These are phyloP conservation scores for Cheilosia variabilis DNA, from an alignment of 2,888 invertebrate species.

Conservation along the genomic window DNA sequence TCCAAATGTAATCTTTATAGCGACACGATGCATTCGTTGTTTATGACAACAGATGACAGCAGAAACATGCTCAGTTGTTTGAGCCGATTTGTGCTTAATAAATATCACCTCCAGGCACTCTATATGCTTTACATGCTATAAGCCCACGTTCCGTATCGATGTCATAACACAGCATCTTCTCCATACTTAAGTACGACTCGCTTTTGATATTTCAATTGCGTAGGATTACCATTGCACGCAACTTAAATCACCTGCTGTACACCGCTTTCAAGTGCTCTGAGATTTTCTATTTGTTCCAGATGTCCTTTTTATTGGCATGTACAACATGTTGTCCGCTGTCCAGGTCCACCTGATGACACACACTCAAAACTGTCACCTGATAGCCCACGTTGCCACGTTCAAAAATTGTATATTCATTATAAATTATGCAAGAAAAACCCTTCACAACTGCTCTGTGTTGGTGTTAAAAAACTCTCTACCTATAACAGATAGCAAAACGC, in stretches of 20 bases:
- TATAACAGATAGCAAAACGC: constrained; percentile 38
- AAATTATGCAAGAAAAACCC: constrained; percentile 51
- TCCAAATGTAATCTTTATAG: too few relatives aligned
- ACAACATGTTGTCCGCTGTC: constrained; percentile 2
- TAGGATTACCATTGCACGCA: constrained; percentile 39
- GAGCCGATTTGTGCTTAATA: too few relatives aligned
- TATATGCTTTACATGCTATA: too few relatives aligned
- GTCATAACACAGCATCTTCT: neutral
- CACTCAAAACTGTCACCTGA: constrained; percentile 31
- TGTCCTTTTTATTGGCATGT: constrained; percentile 43
- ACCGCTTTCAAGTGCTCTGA: neutral
- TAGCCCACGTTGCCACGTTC: constrained; percentile 45
- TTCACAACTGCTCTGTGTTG: constrained; percentile 16
- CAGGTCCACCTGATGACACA: constrained; percentile 20
- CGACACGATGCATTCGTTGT: too few relatives aligned
- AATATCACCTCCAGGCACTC: too few relatives aligned
- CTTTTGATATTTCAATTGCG: constrained; percentile 7
- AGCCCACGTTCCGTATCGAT: neutral
- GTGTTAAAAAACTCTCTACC: constrained; percentile 16
- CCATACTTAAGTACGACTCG: neutral
- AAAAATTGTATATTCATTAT: constrained; percentile 45
- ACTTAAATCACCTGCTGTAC: constrained; percentile 26
- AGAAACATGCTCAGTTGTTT: too few relatives aligned
- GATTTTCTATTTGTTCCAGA: constrained; percentile 1
- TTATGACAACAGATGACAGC: too few relatives aligned